phyloP scores from a whole-genome alignment of 1,140 invertebrate species.

The Lasioglossum albipes region DNA sequence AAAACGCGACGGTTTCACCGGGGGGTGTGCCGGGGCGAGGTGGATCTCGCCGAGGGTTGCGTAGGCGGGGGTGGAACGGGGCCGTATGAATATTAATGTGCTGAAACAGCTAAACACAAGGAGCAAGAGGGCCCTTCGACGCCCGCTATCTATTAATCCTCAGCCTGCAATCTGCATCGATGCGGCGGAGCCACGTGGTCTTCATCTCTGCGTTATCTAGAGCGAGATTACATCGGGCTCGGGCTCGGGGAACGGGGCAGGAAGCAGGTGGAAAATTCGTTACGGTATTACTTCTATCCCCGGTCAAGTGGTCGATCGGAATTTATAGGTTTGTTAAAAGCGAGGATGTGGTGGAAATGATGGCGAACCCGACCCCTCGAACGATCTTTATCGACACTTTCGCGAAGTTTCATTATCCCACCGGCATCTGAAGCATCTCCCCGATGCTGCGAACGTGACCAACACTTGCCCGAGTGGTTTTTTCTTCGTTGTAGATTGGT shows the following conservation, averaged over 20 bases:
- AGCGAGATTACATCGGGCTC: constrained; percentile 23
- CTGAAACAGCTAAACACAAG: constrained; percentile 75
- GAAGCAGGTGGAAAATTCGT: constrained; percentile 29
- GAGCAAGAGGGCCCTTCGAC: constrained; percentile 64
- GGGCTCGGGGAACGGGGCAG: neutral
- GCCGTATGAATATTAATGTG: constrained; percentile 77
- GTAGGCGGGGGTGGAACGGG: constrained; percentile 7
- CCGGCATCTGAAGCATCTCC: neutral
- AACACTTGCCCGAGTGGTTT: neutral
- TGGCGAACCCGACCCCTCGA: neutral
- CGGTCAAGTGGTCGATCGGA: constrained; percentile 33
- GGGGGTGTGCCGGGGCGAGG: neutral
- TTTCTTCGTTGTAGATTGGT: neutral
- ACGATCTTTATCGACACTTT: neutral
- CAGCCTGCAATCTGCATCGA: constrained; percentile 60
- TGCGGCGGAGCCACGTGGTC: constrained; percentile 34
- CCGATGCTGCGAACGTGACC: neutral
- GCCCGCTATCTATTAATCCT: constrained; percentile 65
- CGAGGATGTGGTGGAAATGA: neutral
- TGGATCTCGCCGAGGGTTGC: neutral
- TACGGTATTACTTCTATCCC: constrained; percentile 34
- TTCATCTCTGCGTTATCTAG: constrained; percentile 19
- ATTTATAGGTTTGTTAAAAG: constrained; percentile 32
- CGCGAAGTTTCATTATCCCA: neutral
- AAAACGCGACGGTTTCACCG: neutral